Base-by-base conservation (phyloP, 2,888 invertebrate species). In the Barypeithes pellucidus region DNA sequence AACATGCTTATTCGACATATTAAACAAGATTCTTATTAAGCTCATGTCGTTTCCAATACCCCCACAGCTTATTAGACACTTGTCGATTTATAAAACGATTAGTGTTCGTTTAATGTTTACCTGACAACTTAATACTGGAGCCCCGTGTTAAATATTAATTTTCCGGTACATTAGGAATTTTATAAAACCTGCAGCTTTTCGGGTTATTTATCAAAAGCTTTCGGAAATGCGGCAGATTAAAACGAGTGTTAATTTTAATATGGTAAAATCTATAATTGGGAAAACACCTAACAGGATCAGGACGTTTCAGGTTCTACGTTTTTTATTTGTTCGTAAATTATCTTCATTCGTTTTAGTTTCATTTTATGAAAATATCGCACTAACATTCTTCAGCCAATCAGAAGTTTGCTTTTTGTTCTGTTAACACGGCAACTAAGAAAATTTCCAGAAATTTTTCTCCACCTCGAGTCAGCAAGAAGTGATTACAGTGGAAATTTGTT, bases 81-180 rank as follows among this genome's bases (percentile, higher is more conserved):
- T 36, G 66, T 54, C 24, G 57, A 24, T 66, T 57, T 20, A 54
- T 54, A 36, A 66, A 66, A 57, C 54, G 43, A 54, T 66, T 57
- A 66, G 24, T 33, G 66, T 29, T 57, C 66, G 41, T 43, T 57
- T 20, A 54, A 66, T 29, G 18, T 66, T 57, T 66, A 66, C 66
- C 66, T 66, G 66, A 66, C 66, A 66, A 54, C 43, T 57, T 66
- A 54, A 66, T 54, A 57, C 39, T 16, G 41, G 33, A 22, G 18
- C 24, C n/a, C 3, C 22, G 16, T 54, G 57, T 33, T 57, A 16
- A 33, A 57, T 57, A 33, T 57, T 57, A 33, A 57, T 57, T 57
- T 57, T 33, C 29, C 54, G 33, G 16, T 33, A 33, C 54, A 57
- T 57, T 57, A 33, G 33, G 33, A 33, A 57, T 18, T 16, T 33